Conservation (phyloP, 1,140 invertebrate species). For the Atta cephalotes region DNA sequence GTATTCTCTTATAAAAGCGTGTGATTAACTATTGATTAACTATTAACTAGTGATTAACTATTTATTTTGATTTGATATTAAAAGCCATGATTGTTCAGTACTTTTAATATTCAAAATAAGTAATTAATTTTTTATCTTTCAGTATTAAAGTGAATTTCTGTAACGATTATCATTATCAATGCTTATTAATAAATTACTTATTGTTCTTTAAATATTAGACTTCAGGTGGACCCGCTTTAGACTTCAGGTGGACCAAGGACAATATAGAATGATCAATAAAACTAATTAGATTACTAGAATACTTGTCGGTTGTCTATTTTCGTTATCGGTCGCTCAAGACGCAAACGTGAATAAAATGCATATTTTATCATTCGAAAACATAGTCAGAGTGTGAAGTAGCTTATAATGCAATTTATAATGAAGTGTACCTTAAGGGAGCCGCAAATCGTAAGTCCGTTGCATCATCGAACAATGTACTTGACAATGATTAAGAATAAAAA, state of each 20-base stretch:
- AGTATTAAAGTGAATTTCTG: too few relatives aligned
- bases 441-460: slow-evolving; percentile 48
- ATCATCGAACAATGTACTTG: slow-evolving; percentile 68
- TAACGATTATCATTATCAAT: neutral
- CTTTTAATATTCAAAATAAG: too few relatives aligned
- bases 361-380: slow-evolving; percentile 68
- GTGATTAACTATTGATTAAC: too few relatives aligned
- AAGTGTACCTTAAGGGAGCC: slow-evolving; percentile 76
- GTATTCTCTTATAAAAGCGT: too few relatives aligned
- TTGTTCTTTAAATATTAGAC: slow-evolving; percentile 53
- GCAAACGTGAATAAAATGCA: slow-evolving; percentile 54
- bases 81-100: too few relatives aligned
- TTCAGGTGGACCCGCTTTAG: slow-evolving; percentile 72
- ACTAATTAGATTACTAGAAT: slow-evolving; percentile 29
- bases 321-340: slow-evolving; percentile 33
- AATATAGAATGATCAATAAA: slow-evolving; percentile 70
- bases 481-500: slow-evolving; percentile 74
- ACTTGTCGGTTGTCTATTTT: slow-evolving; percentile 59
- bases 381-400: slow-evolving; percentile 61
- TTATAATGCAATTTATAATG: slow-evolving; percentile 71
- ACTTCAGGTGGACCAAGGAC: slow-evolving; percentile 81
- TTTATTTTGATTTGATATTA: too few relatives aligned
- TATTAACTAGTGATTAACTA: too few relatives aligned
- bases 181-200: slow-evolving; percentile 6
- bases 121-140: too few relatives aligned